Evolutionary conservation across 2,797 vertebrate genomes (phyloP).

Genomic region (Pantherophis alleghaniensis): DNA sequence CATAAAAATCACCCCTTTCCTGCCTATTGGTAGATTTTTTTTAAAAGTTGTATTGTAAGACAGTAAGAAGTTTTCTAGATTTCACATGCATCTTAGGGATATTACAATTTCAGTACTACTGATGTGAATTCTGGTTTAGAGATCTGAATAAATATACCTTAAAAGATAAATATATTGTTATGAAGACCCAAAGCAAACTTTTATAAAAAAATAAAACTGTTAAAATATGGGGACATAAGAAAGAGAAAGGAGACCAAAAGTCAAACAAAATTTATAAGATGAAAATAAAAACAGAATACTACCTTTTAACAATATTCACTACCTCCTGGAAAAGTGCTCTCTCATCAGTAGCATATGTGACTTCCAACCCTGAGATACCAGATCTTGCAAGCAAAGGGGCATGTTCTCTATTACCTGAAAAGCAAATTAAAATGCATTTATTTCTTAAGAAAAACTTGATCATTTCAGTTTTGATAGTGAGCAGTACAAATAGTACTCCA

Average conservation of each 20-base stretch:
- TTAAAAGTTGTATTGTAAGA: constrained; percentile 15
- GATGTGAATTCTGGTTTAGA: constrained; percentile 42
- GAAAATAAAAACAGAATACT: constrained; percentile 67
- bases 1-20: constrained; percentile 13
- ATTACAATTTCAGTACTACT: constrained; percentile 37
- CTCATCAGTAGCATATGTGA: constrained; percentile 88
- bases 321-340: constrained; percentile 91
- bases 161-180: constrained; percentile 54
- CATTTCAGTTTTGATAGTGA: constrained; percentile 30
- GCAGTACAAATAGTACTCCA: neutral
- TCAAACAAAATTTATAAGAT: constrained; percentile 58
- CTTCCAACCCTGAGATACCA: constrained; percentile 88
- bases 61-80: neutral
- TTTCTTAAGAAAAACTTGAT: constrained; percentile 50
- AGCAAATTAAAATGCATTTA: constrained; percentile 59
- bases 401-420: constrained; percentile 79
- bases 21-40: constrained; percentile 1
- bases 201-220: constrained; percentile 55
- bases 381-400: constrained; percentile 92
- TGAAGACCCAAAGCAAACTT: constrained; percentile 56
- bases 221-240: constrained; percentile 29
- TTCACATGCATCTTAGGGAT: constrained; percentile 36
- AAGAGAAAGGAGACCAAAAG: constrained; percentile 43
- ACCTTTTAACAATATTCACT: constrained; percentile 86
- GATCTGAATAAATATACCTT: constrained; percentile 53